Percentiles rank a stretch among this genome's conserved stretches.
These are phyloP conservation scores for Sebastes reedi DNA, from an alignment of 2,797 vertebrate species.

Conservation along the genomic window DNA sequence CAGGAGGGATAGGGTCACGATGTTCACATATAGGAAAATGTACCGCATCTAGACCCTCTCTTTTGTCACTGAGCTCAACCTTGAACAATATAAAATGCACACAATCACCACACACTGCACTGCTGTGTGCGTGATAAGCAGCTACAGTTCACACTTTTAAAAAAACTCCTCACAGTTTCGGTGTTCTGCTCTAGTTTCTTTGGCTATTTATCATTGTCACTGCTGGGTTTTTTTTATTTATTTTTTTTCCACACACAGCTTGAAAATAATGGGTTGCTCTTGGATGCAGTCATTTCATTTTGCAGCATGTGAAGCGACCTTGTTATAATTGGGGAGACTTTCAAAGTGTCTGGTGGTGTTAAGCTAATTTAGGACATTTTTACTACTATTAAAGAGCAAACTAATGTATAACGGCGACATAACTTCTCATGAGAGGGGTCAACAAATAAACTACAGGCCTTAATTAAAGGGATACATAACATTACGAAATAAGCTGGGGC, in stretches of 20 bases:
- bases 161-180: slow-evolving; percentile 30
- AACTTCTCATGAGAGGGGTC: not conserved
- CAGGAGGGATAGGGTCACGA: not conserved
- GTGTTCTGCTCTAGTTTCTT: slow-evolving; percentile 73
- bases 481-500: not conserved
- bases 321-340: slow-evolving; percentile 43
- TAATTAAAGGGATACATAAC: too few species aligned
- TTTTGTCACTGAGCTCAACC: slow-evolving; percentile 15
- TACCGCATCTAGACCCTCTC: not conserved
- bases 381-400: not conserved
- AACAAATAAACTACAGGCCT: not conserved
- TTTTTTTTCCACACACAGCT: slow-evolving; percentile 2
- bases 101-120: not conserved
- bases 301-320: slow-evolving; percentile 44
- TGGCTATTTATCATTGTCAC: slow-evolving; percentile 77
- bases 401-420: not conserved
- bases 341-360: slow-evolving; percentile 12
- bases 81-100: slow-evolving; percentile 22
- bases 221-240: not conserved
- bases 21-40: not conserved
- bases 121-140: slow-evolving; percentile 28
- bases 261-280: slow-evolving; percentile 50
- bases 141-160: slow-evolving; percentile 23
- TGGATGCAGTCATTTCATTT: slow-evolving; percentile 44
- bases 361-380: slow-evolving; percentile 20